A percentile compares a stretch with the other conserved stretches of the same genome.
Evolutionary conservation across 2,113 vertebrate species (phyloP).

Genomic region (Pachyramphus minor): DNA sequence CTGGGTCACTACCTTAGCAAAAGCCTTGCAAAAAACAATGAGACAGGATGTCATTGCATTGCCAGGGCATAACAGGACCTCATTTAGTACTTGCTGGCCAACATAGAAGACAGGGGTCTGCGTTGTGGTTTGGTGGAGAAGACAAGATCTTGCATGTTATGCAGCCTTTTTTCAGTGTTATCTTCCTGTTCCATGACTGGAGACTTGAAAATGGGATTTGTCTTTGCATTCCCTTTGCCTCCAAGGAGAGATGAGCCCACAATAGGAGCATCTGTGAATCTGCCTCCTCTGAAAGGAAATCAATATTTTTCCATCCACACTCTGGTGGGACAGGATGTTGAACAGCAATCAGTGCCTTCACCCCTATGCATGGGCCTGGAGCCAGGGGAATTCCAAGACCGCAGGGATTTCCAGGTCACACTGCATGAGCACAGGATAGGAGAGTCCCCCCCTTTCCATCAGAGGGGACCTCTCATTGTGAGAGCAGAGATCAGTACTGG

Average conservation of each 20-base stretch:
- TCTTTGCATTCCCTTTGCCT: not conserved
- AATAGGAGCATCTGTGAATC: not conserved
- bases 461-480: not conserved
- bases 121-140: not conserved
- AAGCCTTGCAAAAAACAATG: not conserved
- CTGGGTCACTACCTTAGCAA: not conserved
- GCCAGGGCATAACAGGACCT: not conserved
- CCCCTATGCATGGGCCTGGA: not conserved
- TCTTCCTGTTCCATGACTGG: not conserved
- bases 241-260: not conserved
- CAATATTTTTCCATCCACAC: not conserved
- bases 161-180: not conserved
- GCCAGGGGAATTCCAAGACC: not conserved
- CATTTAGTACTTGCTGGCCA: not conserved
- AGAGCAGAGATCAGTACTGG: not conserved
- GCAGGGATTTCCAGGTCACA: not conserved
- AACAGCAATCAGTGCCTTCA: not conserved
- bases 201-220: not conserved
- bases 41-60: not conserved
- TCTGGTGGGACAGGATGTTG: not conserved
- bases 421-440: not conserved
- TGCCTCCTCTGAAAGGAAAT: not conserved
- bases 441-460: fast-evolving
- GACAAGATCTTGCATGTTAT: not conserved
- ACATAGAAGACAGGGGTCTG: not conserved